phyloP scores from a whole-genome alignment of 2,888 invertebrate species.

The Leistus spinibarbis region DNA sequence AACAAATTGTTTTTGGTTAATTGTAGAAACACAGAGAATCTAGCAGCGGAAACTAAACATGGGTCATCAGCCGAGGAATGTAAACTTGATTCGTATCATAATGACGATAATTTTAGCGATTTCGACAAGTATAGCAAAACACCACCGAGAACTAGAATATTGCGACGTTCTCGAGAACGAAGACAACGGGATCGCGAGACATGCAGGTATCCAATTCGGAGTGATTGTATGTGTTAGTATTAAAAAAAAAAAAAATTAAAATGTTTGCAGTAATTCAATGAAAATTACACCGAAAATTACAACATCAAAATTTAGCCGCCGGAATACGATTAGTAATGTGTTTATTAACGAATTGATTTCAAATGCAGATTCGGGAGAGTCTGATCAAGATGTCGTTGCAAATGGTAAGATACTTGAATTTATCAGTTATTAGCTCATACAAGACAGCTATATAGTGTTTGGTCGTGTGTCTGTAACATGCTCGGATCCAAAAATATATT shows the following conservation, averaged over 20 bases:
- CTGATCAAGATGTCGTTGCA: conserved; percentile 44
- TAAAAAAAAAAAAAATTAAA: no score
- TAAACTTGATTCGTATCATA: conserved; percentile 24
- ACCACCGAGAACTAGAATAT: conserved; percentile 76
- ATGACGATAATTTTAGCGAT: conserved; percentile 50
- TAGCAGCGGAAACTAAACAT: not conserved
- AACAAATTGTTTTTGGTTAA: not conserved
- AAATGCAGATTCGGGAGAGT: conserved; percentile 52
- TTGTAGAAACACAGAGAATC: conserved; percentile 16
- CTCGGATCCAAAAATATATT: no score
- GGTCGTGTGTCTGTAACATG: no score
- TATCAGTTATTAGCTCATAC: no score
- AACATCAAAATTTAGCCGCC: conserved; percentile 31
- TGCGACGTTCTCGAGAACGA: conserved; percentile 59
- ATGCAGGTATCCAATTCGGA: no score
- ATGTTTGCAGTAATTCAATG: not conserved
- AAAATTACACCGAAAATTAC: conserved; percentile 12
- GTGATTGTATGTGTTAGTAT: conserved; percentile 11
- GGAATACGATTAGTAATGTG: conserved; percentile 53
- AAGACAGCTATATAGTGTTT: no score
- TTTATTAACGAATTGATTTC: conserved; percentile 53
- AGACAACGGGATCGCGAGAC: conserved; percentile 64
- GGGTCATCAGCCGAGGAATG: conserved; percentile 34
- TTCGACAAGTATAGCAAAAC: conserved; percentile 76
- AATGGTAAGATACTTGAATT: conserved; percentile 12